Evolutionary conservation across 2,113 vertebrate species (phyloP).

Genomic region (Cyanoliseus patagonus): DNA sequence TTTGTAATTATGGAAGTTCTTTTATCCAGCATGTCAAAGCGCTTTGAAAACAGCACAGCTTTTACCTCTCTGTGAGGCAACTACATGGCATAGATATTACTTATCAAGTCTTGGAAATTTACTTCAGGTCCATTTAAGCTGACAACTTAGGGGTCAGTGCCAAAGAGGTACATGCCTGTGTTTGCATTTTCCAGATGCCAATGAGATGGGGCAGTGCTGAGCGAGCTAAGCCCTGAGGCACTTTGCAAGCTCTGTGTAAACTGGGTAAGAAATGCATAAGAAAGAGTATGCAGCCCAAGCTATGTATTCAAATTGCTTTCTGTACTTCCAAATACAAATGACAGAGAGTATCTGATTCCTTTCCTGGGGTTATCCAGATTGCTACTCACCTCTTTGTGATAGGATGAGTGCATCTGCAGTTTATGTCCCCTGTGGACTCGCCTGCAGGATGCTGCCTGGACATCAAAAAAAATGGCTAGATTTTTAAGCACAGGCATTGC

Average conservation of each 20-base stretch:
- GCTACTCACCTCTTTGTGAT: not conserved
- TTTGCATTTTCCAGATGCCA: not conserved
- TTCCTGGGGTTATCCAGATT: not conserved
- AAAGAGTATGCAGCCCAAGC: not conserved
- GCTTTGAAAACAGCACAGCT: not conserved
- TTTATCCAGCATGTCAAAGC: not conserved
- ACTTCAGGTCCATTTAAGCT: not conserved
- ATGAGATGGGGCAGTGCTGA: not conserved
- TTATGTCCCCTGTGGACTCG: not conserved
- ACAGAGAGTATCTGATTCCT: not conserved
- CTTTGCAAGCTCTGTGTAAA: not conserved
- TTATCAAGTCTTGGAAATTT: not conserved
- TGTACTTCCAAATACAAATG: not conserved
- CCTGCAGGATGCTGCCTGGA: not conserved
- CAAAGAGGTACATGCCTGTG: not conserved
- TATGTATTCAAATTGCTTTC: not conserved
- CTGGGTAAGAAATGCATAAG: not conserved
- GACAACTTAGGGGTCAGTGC: not conserved
- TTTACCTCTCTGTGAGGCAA: not conserved
- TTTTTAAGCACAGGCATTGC: slow-evolving; percentile 1
- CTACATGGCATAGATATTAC: not conserved
- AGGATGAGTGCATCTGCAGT: not conserved
- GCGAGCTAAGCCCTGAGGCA: not conserved
- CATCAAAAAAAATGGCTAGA: not conserved
- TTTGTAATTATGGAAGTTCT: not conserved